Evolutionary conservation across 2,797 vertebrate species (phyloP).

Genomic region (Phoeniculus purpureus): DNA sequence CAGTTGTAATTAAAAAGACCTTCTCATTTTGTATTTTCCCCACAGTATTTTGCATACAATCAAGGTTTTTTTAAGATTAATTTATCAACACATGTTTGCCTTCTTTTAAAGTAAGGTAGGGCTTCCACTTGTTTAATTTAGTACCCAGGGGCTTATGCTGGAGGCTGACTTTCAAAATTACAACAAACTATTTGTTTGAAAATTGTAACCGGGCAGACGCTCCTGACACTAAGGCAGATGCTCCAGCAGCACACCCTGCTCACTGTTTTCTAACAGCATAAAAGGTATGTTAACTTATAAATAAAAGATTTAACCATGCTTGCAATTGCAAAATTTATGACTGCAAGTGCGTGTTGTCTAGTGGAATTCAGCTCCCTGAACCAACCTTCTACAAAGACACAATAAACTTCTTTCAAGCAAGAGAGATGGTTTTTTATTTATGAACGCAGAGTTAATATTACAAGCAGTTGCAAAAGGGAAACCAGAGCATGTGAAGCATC

Average conservation of each 20-base stretch:
- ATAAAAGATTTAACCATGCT: slow-evolving; percentile 52
- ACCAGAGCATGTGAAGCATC: neutral
- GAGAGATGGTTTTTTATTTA: neutral
- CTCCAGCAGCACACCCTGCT: neutral
- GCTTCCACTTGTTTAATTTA: neutral
- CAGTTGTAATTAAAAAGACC: slow-evolving; percentile 1
- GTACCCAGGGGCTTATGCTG: neutral
- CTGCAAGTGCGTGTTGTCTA: slow-evolving; percentile 7
- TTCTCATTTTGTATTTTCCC: neutral
- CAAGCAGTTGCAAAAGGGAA: slow-evolving; percentile 8
- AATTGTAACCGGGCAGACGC: slow-evolving; percentile 3
- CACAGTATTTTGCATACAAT: neutral
- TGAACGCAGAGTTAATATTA: slow-evolving; percentile 42
- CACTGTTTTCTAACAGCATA: slow-evolving; percentile 25
- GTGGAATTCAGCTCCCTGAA: slow-evolving; percentile 29
- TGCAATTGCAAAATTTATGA: slow-evolving; percentile 49
- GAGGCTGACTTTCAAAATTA: slow-evolving; percentile 1
- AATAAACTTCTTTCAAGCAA: slow-evolving; percentile 32
- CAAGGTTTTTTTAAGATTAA: neutral
- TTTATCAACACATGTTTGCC: neutral
- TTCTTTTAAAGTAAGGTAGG: neutral
- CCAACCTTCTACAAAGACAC: slow-evolving; percentile 24
- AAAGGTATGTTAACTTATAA: neutral
- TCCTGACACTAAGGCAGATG: slow-evolving; percentile 11
- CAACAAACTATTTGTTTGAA: slow-evolving; percentile 2